A percentile compares a stretch with the other conserved stretches of the same genome.
These are phyloP conservation scores for Sardina pilchardus DNA, from an alignment of 2,113 vertebrate genomes.

Conservation along the genomic window DNA sequence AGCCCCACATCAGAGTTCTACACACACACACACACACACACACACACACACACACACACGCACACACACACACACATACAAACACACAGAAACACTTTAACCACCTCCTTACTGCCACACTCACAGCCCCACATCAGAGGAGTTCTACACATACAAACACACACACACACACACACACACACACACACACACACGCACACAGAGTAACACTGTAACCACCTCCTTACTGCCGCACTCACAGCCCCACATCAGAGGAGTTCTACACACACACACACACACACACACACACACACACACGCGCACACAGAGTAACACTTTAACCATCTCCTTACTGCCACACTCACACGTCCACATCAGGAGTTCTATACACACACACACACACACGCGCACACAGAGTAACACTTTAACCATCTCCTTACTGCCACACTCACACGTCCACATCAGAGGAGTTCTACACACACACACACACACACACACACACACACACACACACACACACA, in stretches of 20 bases:
- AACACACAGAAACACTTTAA: slow-evolving; percentile 38
- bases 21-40: neutral
- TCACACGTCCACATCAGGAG: slow-evolving; percentile 83
- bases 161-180: neutral
- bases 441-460: too few species aligned
- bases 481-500: too few species aligned
- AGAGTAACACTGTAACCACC: too few species aligned
- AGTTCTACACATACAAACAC: slow-evolving; percentile 65
- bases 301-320: too few species aligned
- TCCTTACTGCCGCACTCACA: slow-evolving; percentile 80
- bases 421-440: too few species aligned
- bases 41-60: too few species aligned
- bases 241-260: slow-evolving; percentile 82
- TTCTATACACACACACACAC: slow-evolving; percentile 63
- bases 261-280: slow-evolving; percentile 44
- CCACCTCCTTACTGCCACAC: slow-evolving; percentile 77
- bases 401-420: too few species aligned
- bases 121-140: slow-evolving; percentile 82
- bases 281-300: neutral
- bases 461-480: too few species aligned
- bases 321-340: slow-evolving; percentile 77
- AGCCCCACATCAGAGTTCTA: too few species aligned
- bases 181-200: too few species aligned
- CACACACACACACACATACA: neutral
- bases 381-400: too few species aligned